phyloP scores from a whole-genome alignment of 2,888 invertebrate genomes.

The Lasioglossum zephyrum region DNA sequence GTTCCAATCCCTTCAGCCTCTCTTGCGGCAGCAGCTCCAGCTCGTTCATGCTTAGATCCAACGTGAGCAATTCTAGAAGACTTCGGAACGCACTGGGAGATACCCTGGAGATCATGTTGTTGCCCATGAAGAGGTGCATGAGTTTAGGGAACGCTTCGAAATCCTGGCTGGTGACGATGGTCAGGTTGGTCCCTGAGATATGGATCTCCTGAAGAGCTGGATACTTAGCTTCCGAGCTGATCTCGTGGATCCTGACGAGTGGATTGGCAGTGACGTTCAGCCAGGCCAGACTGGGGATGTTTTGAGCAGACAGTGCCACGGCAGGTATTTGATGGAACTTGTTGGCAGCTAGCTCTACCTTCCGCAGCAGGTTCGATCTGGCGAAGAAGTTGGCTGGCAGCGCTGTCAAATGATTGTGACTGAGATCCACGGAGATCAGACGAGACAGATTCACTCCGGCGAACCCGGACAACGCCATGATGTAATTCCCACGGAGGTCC shows the following conservation, averaged over 20 bases:
- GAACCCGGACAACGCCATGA: constrained; percentile 91
- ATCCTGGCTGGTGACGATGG: constrained; percentile 93
- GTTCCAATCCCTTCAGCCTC: constrained; percentile 91
- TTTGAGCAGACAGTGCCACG: constrained; percentile 90
- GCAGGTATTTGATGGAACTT: constrained; percentile 92
- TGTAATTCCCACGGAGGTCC: constrained; percentile 90
- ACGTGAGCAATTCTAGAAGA: constrained; percentile 90
- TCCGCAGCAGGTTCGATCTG: constrained; percentile 89
- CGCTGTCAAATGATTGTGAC: constrained; percentile 90
- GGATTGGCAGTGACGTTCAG: constrained; percentile 94
- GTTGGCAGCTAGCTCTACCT: constrained; percentile 92
- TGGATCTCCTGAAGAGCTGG: constrained; percentile 93
- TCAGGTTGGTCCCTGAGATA: constrained; percentile 92
- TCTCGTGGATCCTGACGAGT: constrained; percentile 90
- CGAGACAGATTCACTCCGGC: constrained; percentile 91
- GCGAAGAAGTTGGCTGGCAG: constrained; percentile 93
- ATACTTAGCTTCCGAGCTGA: constrained; percentile 88
- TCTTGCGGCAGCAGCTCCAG: constrained; percentile 93
- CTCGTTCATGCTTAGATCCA: constrained; percentile 93
- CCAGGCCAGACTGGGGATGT: constrained; percentile 89
- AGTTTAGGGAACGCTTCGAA: constrained; percentile 93
- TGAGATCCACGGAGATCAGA: constrained; percentile 90
- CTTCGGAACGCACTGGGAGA: constrained; percentile 94
- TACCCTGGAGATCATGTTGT: constrained; percentile 91
- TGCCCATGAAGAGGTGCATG: constrained; percentile 90